A percentile compares a stretch with the other conserved stretches of the same genome.
Evolutionary conservation across 2,797 vertebrate genomes (phyloP).

Genomic region (Enteromius trimaculatus): DNA sequence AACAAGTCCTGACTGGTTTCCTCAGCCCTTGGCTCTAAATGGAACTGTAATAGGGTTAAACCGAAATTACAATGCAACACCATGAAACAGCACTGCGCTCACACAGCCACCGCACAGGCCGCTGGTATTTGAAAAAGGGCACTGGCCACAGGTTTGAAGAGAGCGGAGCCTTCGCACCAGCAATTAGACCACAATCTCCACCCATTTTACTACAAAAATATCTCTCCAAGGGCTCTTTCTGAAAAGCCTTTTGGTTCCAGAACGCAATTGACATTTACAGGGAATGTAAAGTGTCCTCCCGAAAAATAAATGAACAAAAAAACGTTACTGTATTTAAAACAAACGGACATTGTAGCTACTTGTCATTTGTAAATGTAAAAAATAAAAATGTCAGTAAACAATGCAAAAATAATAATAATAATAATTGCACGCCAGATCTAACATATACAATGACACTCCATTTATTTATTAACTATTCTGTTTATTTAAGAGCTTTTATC

Average conservation of each 20-base stretch:
- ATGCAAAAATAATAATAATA: not conserved
- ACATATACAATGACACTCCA: not conserved
- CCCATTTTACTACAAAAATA: constrained; percentile 53
- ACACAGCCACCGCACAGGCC: not conserved
- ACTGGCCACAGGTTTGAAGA: constrained; percentile 46
- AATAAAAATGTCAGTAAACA: not conserved
- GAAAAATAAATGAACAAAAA: not conserved
- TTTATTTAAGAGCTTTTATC: not conserved
- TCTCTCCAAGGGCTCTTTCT: constrained; percentile 58
- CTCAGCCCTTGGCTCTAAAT: constrained; percentile 71
- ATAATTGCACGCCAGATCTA: not conserved
- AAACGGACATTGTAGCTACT: not conserved
- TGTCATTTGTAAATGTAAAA: not conserved
- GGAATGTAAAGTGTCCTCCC: constrained; percentile 36
- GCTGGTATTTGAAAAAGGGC: constrained; percentile 39
- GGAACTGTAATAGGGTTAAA: constrained; percentile 70
- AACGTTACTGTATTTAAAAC: not conserved
- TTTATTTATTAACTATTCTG: not conserved
- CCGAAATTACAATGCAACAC: constrained; percentile 66
- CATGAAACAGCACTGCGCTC: constrained; percentile 13
- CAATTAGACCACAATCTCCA: constrained; percentile 46
- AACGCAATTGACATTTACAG: constrained; percentile 71
- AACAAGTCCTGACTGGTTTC: constrained; percentile 77
- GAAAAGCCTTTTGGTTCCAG: constrained; percentile 62
- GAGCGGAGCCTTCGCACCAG: constrained; percentile 45